phyloP scores from a whole-genome alignment of 2,113 vertebrate species.

The Periophthalmus modestus region DNA sequence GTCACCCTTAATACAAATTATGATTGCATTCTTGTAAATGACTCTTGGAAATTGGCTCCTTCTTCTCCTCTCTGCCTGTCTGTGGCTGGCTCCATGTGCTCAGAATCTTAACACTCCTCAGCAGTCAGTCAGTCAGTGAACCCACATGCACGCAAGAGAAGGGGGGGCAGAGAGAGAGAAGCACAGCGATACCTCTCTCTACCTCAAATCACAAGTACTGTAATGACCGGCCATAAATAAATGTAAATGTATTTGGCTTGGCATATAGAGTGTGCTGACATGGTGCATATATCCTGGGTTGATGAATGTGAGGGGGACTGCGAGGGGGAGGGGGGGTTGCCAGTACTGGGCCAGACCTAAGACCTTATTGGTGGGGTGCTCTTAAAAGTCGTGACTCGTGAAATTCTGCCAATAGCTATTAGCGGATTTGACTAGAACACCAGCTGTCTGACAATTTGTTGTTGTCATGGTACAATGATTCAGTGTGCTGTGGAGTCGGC shows the following conservation, averaged over 20 bases:
- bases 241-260: conserved; percentile 47
- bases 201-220: conserved; percentile 12
- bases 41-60: conserved; percentile 3
- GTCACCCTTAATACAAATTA: not conserved
- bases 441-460: not conserved
- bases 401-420: not conserved
- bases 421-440: not conserved
- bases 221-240: conserved; percentile 41
- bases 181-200: conserved; percentile 2
- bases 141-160: not conserved
- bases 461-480: not conserved
- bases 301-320: conserved; percentile 28
- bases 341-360: conserved; percentile 22
- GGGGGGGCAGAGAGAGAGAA: not conserved
- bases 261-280: conserved; percentile 50
- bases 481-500: not conserved
- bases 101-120: conserved; percentile 36
- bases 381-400: conserved; percentile 14
- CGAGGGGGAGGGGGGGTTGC: conserved; percentile 25
- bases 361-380: conserved; percentile 25
- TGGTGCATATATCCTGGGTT: conserved; percentile 20
- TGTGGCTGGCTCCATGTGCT: conserved; percentile 20
- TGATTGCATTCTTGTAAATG: conserved; percentile 2
- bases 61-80: conserved; percentile 26
- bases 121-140: conserved; percentile 2